Evolutionary conservation across 2,113 vertebrate species (phyloP).

Genomic region (Trogon surrucura): DNA sequence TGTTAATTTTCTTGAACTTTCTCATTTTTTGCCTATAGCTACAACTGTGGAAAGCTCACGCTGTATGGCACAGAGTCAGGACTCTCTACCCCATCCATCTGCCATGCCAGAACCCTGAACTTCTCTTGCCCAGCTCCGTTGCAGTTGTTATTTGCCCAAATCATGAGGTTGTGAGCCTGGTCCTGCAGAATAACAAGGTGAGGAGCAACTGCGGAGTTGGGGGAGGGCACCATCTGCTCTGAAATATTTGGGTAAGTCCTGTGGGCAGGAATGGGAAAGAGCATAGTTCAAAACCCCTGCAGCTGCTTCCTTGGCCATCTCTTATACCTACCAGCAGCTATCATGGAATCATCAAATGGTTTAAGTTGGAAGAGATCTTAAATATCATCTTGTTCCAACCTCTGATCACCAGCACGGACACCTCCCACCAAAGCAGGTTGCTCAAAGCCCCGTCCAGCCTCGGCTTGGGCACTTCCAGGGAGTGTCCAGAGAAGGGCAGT

Average conservation of each 20-base stretch:
- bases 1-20: neutral
- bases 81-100: neutral
- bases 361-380: too few species aligned
- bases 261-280: neutral
- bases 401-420: too few species aligned
- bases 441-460: too few species aligned
- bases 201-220: fast-evolving
- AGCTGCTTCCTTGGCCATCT: neutral
- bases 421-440: too few species aligned
- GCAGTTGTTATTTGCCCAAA: fast-evolving
- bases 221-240: fast-evolving
- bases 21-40: neutral
- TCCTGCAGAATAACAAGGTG: neutral
- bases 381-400: too few species aligned
- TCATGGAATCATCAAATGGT: too few species aligned
- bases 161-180: neutral
- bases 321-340: neutral
- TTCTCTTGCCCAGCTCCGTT: fast-evolving
- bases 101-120: fast-evolving
- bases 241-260: neutral
- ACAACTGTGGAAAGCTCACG: fast-evolving
- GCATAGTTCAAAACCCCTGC: neutral
- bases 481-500: too few species aligned
- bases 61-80: fast-evolving
- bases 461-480: too few species aligned